A percentile compares a stretch with the other conserved stretches of the same genome.
These are phyloP conservation scores for Cathartes aura DNA, from an alignment of 2,113 vertebrate genomes.

Conservation along the genomic window DNA sequence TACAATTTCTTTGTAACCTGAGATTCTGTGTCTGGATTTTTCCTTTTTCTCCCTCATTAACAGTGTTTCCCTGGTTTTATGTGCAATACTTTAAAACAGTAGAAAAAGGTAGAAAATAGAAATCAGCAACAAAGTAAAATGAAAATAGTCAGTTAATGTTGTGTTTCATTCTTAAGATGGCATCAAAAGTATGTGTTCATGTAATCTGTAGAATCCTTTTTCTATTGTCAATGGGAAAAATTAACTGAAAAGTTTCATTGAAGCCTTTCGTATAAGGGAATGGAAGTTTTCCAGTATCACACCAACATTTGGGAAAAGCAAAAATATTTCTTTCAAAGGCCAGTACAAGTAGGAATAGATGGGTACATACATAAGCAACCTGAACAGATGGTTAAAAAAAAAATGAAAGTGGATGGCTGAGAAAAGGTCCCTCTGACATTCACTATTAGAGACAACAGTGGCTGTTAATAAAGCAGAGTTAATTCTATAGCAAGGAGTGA, in stretches of 20 bases:
- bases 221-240: background rate
- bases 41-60: background rate
- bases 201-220: background rate
- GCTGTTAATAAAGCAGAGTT: slow-evolving; percentile 73
- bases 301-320: background rate
- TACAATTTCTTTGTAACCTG: background rate
- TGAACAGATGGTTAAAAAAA: slow-evolving; percentile 59
- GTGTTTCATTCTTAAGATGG: background rate
- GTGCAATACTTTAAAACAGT: background rate
- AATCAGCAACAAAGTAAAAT: background rate
- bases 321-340: slow-evolving; percentile 10
- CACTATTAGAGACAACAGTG: slow-evolving; percentile 67
- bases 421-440: slow-evolving; percentile 71
- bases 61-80: background rate
- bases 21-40: background rate
- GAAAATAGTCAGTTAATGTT: background rate
- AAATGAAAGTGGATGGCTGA: slow-evolving; percentile 37
- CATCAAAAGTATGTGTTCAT: background rate
- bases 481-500: slow-evolving; percentile 76
- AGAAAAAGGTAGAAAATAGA: background rate
- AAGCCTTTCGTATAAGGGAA: background rate
- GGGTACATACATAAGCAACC: background rate
- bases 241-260: background rate
- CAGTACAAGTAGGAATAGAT: background rate
- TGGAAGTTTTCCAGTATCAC: background rate